Percentiles rank a stretch among this genome's conserved stretches.
These are phyloP conservation scores for Priocnemis perturbator DNA, from an alignment of 2,888 invertebrate genomes.

Conservation along the genomic window DNA sequence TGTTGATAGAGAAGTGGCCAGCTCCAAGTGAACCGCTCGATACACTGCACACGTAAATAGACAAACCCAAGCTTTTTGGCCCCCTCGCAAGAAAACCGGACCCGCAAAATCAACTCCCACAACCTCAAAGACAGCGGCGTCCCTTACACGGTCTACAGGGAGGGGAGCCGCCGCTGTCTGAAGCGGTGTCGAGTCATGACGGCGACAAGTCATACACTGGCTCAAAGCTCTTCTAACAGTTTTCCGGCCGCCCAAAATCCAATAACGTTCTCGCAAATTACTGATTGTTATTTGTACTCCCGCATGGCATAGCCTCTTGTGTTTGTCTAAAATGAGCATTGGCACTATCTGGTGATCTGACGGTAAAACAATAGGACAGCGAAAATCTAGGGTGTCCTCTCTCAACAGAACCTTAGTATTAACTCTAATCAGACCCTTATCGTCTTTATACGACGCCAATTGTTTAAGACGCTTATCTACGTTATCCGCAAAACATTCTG, in stretches of 20 bases:
- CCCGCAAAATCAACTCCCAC: constrained; percentile 66
- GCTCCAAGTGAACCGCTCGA: constrained; percentile 66
- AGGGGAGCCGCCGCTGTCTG: constrained; percentile 1
- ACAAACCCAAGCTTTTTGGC: constrained; percentile 57
- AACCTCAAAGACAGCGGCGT: constrained; percentile 51
- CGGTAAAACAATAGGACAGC: background rate
- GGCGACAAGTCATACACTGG: constrained; percentile 12
- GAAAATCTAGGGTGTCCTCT: background rate
- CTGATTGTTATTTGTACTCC: constrained; percentile 46
- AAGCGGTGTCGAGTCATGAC: constrained; percentile 2
- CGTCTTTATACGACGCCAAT: background rate
- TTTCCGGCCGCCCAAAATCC: constrained; percentile 14
- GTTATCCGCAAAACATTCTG: background rate
- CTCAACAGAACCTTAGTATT: background rate
- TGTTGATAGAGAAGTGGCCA: constrained; percentile 52
- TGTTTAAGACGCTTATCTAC: background rate
- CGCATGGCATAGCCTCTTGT: constrained; percentile 70
- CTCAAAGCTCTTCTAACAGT: background rate
- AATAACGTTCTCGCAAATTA: constrained; percentile 20
- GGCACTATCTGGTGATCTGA: constrained; percentile 17
- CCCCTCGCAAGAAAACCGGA: constrained; percentile 54
- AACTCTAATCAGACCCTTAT: background rate
- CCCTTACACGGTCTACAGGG: constrained; percentile 17
- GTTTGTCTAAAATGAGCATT: constrained; percentile 55
- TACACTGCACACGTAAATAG: constrained; percentile 69